Evolutionary conservation across 2,113 vertebrate species (phyloP), one percentile per base, ranked within the genome.

Genomic region (Chinchilla lanigera): DNA sequence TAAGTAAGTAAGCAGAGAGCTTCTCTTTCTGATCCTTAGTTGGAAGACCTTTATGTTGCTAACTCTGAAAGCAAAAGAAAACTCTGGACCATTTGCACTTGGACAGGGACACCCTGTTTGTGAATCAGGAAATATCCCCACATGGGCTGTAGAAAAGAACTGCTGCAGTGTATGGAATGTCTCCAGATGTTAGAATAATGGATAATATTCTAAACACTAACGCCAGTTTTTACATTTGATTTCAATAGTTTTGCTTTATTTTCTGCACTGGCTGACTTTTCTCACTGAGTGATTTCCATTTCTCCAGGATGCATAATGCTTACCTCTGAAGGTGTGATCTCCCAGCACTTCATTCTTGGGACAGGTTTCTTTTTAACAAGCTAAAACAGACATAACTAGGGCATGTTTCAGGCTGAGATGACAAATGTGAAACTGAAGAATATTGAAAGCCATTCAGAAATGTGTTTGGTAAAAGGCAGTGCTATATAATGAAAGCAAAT

Each of bases 131-230:
- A 22, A 19, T 38, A 93, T 88, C 33, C 52, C 58, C 35, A 54
- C 33, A n/a, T 61, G 87, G 81, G 7, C 50, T 69, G 0, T 75
- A 67, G 80, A 73, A 93, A 54, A 93, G 90, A 94, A 61, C 14
- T 77, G 78, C 12, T 12, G 0, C 52, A 98, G 96, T 97, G 97
- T 94, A 96, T 80, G 80, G 98, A 99, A 98, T 98, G 96, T 98
- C 98, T 98, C 98, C 99, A 99, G 98, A 99, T 99, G 99, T 98
- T 96, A 97, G 98, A 98, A 98, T 98, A 98, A 98, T 97, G 97
- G 98, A 98, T 86, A 78, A 97, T 89, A 96, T 93, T 97, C 97
- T 97, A 96, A 97, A 98, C 96, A 97, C 35, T 38, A 96, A 96
- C 95, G 92, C 97, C 97, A 98, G 93, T 98, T 97, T 94, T 96